Base-by-base conservation (phyloP, 2,797 vertebrate genomes). In the Melanotaenia maccullochi region DNA sequence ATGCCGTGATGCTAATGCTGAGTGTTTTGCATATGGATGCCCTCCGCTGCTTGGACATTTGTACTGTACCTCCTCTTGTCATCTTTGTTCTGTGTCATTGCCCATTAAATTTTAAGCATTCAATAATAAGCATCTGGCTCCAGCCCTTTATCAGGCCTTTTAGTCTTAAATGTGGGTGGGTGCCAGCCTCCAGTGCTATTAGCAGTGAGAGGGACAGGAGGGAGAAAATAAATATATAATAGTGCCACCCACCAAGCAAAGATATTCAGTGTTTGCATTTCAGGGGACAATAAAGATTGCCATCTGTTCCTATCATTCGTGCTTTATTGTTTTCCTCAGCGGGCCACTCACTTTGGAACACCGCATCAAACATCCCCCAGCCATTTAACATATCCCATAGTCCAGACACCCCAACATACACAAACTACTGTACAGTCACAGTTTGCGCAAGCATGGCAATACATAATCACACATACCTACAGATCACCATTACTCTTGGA, bases 211-310 rank as follows among this genome's bases (percentile, higher is more conserved):
- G 69, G 79, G 84, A 85, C 86, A 87, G 85, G 87, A 88, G 86
- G 84, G 72, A 59, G 73, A 75, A 89, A 87, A 91, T 92, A 92
- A 91, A 92, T 91, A 93, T 90, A 93, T 90, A 92, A 90, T 79
- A 79, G 83, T 82, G 81, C 90, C 90, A 89, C 87, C 85, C 90
- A 90, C 84, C 82, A 91, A 90, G 89, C 89, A 90, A 93, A 93
- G 91, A 94, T 90, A 94, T 92, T 93, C 90, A 91, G 87, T 92
- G 88, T 94, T 94, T 94, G 92, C 92, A 93, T 95, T 95, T 94
- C 91, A 90, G 90, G 87, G 89, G 91, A 94, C 92, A 94, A 93
- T 94, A 94, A 95, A 94, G 91, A 89, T 79, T 87, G 87, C 93
- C 93, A 94, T 94, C 94, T 94, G 94, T 93, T 94, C 89, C 87